Evolutionary conservation across 2,113 vertebrate species (phyloP).

Genomic region (Pseudorectes ferrugineus): DNA sequence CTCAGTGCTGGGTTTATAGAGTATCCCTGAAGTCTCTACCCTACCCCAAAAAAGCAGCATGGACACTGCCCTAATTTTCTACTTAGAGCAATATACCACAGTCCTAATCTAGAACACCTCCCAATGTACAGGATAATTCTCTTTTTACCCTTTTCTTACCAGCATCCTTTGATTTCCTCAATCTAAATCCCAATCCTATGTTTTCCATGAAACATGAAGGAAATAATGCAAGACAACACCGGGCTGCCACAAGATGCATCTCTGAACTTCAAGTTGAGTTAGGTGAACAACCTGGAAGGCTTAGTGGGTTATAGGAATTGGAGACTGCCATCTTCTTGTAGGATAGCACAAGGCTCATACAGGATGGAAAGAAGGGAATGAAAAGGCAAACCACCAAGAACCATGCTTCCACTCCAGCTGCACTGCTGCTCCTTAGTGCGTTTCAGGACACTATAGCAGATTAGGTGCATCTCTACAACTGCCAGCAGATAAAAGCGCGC

Average conservation of each 20-base stretch:
- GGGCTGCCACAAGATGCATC: not conserved
- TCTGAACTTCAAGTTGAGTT: not conserved
- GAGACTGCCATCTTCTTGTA: not conserved
- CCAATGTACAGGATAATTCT: not conserved
- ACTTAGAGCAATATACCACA: not conserved
- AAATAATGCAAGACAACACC: not conserved
- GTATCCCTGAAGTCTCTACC: not conserved
- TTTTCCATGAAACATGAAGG: not conserved
- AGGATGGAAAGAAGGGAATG: not conserved
- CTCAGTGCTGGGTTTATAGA: not conserved
- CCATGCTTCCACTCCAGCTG: not conserved
- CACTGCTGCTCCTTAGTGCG: not conserved
- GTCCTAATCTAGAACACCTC: not conserved
- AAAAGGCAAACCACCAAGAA: not conserved
- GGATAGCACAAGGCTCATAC: not conserved
- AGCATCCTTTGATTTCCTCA: not conserved
- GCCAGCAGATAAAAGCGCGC: not conserved
- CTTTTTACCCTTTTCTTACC: not conserved
- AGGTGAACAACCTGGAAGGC: not conserved
- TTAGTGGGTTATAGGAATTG: not conserved
- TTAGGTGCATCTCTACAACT: not conserved
- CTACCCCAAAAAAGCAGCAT: not conserved
- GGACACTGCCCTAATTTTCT: not conserved
- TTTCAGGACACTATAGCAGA: not conserved
- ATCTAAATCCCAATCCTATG: not conserved